A percentile compares a stretch with the other conserved stretches of the same genome.
phyloP scores from a whole-genome alignment of 2,888 invertebrate species.

The Sisyra terminalis region DNA sequence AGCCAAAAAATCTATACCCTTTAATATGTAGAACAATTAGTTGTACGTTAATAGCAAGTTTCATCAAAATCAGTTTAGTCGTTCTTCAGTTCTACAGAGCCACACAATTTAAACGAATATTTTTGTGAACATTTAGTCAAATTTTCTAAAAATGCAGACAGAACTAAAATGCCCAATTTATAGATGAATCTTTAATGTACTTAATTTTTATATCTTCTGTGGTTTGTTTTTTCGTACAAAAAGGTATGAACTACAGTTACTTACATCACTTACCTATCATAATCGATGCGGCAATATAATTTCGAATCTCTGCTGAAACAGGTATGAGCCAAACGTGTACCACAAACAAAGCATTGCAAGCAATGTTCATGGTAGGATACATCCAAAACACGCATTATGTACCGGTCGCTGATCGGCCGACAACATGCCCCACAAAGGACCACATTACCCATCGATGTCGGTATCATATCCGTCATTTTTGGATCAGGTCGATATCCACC shows the following conservation, averaged over 20 bases:
- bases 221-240: neutral
- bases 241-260: neutral
- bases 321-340: conserved; percentile 49
- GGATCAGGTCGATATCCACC: too few relatives aligned
- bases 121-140: too few relatives aligned
- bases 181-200: too few relatives aligned
- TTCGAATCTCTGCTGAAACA: conserved; percentile 60
- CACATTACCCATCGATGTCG: neutral
- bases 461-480: neutral
- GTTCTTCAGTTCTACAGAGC: too few relatives aligned
- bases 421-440: conserved; percentile 49
- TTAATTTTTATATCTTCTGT: too few relatives aligned
- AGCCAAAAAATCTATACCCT: too few relatives aligned
- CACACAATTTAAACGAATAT: too few relatives aligned
- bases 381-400: conserved; percentile 57
- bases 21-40: too few relatives aligned
- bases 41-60: too few relatives aligned
- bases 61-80: too few relatives aligned
- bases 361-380: conserved; percentile 62
- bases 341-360: conserved; percentile 58
- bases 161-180: too few relatives aligned
- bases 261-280: conserved; percentile 42
- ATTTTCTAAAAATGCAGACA: too few relatives aligned
- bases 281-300: conserved; percentile 62
- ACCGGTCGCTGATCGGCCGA: conserved; percentile 55